Percentiles rank a stretch among this genome's conserved stretches.
Evolutionary conservation across 1,140 invertebrate genomes (phyloP).

Genomic region (Littorina saxatilis): DNA sequence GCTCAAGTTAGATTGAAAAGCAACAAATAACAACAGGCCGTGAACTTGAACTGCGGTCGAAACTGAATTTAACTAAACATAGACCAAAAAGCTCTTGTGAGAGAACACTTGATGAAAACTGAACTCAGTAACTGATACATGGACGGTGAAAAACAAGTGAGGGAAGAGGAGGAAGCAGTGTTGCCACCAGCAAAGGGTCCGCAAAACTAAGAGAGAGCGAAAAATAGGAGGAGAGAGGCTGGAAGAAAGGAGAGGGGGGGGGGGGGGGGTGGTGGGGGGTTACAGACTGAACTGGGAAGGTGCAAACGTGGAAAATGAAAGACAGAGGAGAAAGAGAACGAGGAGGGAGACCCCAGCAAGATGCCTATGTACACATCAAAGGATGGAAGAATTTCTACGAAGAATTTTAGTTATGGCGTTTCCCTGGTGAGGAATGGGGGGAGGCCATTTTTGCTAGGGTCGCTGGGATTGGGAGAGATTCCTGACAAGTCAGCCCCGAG

Average conservation of each 20-base stretch:
- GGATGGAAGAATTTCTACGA: constrained; percentile 8
- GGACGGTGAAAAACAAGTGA: too few relatives aligned
- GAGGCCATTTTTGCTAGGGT: constrained; percentile 3
- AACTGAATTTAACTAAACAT: too few relatives aligned
- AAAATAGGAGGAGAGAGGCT: not conserved
- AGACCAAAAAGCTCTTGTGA: too few relatives aligned
- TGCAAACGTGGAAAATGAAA: not conserved
- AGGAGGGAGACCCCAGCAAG: not conserved
- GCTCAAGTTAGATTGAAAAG: too few relatives aligned
- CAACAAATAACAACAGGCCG: too few relatives aligned
- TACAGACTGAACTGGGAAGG: not conserved
- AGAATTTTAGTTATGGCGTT: constrained; percentile 16
- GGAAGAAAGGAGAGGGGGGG: not conserved
- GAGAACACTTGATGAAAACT: too few relatives aligned
- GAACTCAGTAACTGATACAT: too few relatives aligned
- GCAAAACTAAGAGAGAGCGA: too few relatives aligned
- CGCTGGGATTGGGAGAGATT: constrained; percentile 23
- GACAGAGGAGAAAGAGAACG: too few relatives aligned
- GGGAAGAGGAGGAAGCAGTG: not conserved
- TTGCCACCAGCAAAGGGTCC: not conserved
- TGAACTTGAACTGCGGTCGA: too few relatives aligned
- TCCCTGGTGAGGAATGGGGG: constrained; percentile 14
- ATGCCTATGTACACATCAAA: constrained; percentile 10
- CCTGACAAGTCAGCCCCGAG: constrained; percentile 19
- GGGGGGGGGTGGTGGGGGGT: not conserved